Evolutionary conservation across 23 tunicate genomes (phyloP), one percentile per base, ranked within the genome.

Genomic region (Trididemnum clinides): DNA sequence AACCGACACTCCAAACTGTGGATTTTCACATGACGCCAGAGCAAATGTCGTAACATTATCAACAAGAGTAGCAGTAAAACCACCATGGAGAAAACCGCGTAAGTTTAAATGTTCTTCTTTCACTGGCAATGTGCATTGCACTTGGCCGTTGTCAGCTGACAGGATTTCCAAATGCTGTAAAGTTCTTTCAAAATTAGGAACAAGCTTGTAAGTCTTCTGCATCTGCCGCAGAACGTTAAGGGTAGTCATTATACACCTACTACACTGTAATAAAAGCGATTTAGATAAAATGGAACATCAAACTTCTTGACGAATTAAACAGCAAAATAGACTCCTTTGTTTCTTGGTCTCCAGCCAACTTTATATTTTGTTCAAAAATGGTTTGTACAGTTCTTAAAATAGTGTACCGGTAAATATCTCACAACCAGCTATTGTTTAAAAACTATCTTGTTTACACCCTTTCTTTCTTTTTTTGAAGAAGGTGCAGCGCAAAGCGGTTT

Each of bases 31-130:
- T 0, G 98, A 70, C 2, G 69, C 86, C 26, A 94, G 51, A 23
- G 94, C 88, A 36, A 33, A 72, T 32, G 95, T 77, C 20, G 98
- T 90, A 28, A 94, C 76, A 75, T 33, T 20, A 65, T 94, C 98
- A 0, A 89, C 90, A 27, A 94, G 26, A 0, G 98, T 81, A 18
- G 95, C 93, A 74, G 92, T 89, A 18, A 65, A 57, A 1, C 98
- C 98, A 25, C 98, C 98, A 86, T 94, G 98, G 28, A 94, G 34
- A 65, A 63, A 80, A n/a, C 89, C 92, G 34, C 34, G 39, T 62
- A 62, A 38, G 69, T 94, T 94, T 28, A 86, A 49, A 75, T 89
- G 94, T 62, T 89, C 94, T 30, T 85, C 81, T 39, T 39, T 22
- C 26, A 94, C 94, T 28, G 78, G 74, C 90, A 94, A 74, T 85